Evolutionary conservation across 2,113 vertebrate genomes (phyloP).

Genomic region (Leptocoma aspasia): DNA sequence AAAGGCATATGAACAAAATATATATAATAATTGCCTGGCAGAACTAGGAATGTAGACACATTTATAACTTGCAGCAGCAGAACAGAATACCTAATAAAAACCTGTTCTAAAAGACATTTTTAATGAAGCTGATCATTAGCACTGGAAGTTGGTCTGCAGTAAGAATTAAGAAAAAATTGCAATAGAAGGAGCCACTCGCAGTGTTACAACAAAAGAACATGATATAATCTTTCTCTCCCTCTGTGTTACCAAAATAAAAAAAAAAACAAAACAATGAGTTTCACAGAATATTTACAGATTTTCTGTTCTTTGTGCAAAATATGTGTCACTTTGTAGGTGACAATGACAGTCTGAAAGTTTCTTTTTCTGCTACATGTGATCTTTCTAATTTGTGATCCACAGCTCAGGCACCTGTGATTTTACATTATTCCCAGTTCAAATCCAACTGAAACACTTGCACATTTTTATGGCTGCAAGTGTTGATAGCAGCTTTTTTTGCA

Average conservation of each 20-base stretch:
- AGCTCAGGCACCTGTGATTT: neutral
- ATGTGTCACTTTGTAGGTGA: neutral
- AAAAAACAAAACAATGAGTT: neutral
- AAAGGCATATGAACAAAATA: neutral
- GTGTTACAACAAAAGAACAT: neutral
- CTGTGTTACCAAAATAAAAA: neutral
- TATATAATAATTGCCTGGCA: neutral
- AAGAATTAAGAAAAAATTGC: neutral
- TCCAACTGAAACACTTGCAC: neutral
- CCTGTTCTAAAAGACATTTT: neutral
- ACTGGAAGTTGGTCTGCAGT: neutral
- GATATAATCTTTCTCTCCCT: neutral
- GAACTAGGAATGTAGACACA: neutral
- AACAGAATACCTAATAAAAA: neutral
- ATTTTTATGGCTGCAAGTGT: neutral
- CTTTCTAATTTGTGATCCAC: neutral
- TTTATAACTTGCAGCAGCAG: neutral
- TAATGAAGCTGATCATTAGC: neutral
- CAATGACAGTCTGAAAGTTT: neutral
- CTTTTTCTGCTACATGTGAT: neutral
- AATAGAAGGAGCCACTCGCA: neutral
- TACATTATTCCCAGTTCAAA: neutral
- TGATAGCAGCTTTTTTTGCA: neutral
- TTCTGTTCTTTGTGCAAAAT: neutral
- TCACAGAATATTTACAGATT: neutral